Conservation (phyloP, 2,797 vertebrate species). For the Vespertilio murinus region DNA sequence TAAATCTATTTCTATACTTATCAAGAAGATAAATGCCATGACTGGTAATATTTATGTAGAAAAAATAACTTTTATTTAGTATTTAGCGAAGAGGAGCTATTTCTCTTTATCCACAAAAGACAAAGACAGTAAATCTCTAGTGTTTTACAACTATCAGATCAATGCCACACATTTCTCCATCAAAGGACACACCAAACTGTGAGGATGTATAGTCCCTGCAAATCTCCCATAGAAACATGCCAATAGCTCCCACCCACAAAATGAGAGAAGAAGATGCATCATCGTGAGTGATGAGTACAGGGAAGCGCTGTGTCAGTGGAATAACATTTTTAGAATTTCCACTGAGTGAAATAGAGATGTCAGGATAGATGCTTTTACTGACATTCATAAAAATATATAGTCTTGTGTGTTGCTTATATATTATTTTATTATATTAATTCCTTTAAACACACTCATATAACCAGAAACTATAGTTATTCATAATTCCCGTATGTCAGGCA, state of each 20-base stretch:
- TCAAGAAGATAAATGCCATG: neutral
- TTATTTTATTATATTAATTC: conserved; percentile 12
- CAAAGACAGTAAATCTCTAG: conserved; percentile 46
- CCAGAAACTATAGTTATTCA: conserved; percentile 30
- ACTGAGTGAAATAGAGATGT: neutral
- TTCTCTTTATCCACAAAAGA: neutral
- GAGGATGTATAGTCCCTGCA: conserved; percentile 60
- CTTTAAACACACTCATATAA: neutral
- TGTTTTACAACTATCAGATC: conserved; percentile 64
- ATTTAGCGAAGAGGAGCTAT: conserved; percentile 40
- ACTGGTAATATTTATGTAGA: conserved; percentile 41
- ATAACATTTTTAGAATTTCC: conserved; percentile 54
- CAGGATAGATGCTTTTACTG: neutral
- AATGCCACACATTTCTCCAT: conserved; percentile 63
- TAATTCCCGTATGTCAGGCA: neutral
- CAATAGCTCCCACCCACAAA: conserved; percentile 39
- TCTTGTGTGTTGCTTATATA: neutral
- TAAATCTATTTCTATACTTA: conserved; percentile 31
- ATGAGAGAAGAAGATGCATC: neutral
- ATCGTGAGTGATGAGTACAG: conserved; percentile 45
- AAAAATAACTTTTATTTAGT: conserved; percentile 52
- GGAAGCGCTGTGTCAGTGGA: conserved; percentile 19
- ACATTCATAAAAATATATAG: neutral
- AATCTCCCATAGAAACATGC: conserved; percentile 59
- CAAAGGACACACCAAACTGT: conserved; percentile 59